These are phyloP conservation scores for Podarcis cretensis DNA, from an alignment of 2,113 vertebrate genomes.

Conservation along the genomic window DNA sequence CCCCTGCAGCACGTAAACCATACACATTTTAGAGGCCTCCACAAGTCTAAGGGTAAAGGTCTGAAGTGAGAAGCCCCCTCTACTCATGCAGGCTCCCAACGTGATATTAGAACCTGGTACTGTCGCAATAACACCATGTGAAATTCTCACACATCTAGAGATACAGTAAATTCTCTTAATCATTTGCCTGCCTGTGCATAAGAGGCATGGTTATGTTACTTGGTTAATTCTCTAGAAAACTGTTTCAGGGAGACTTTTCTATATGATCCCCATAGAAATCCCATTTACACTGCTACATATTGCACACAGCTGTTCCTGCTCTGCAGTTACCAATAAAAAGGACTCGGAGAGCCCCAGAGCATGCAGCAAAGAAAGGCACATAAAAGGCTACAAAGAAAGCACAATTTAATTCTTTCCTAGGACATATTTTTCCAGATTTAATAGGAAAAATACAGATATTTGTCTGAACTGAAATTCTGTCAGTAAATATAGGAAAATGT, in stretches of 20 bases:
- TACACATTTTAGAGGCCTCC: too few relatives aligned
- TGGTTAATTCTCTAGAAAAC: constrained; percentile 10
- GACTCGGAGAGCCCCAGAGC: constrained; percentile 12
- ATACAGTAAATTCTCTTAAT: background rate
- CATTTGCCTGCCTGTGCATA: background rate
- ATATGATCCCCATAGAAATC: background rate
- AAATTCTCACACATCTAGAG: background rate
- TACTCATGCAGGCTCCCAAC: too few relatives aligned
- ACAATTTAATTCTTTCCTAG: background rate
- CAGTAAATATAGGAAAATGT: constrained; percentile 30
- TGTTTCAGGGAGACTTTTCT: background rate
- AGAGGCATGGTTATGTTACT: background rate
- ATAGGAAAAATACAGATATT: constrained; percentile 1
- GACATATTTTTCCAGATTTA: constrained; percentile 2
- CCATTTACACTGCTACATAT: background rate
- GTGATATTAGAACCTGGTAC: too few relatives aligned
- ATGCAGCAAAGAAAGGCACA: background rate
- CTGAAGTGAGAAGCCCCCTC: too few relatives aligned
- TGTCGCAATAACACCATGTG: background rate
- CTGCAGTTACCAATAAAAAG: background rate
- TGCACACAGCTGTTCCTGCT: rapidly evolving
- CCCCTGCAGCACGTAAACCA: too few relatives aligned
- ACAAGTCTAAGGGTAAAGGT: too few relatives aligned
- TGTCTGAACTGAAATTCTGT: constrained; percentile 20
- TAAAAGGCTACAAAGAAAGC: constrained; percentile 18